Percentiles rank a stretch among this genome's conserved stretches.
phyloP scores from a whole-genome alignment of 2,888 invertebrate genomes.

The Slavum lentiscoides region DNA sequence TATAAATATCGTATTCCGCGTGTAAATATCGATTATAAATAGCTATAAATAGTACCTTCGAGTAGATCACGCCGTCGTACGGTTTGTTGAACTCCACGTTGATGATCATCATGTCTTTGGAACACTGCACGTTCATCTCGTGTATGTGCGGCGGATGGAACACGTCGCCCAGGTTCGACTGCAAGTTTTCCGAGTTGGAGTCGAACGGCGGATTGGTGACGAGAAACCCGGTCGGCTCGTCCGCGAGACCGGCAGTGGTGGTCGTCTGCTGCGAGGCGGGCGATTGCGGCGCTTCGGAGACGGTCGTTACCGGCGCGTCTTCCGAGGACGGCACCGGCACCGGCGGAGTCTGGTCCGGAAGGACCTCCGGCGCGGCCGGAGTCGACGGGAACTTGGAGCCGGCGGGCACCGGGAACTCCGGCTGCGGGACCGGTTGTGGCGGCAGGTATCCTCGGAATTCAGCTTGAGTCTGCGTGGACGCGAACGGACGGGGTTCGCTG shows the following conservation, averaged over 20 bases:
- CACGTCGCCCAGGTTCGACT: not conserved
- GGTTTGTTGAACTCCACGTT: constrained; percentile 76
- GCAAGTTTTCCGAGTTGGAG: constrained; percentile 2
- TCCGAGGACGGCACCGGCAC: not conserved
- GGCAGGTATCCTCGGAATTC: constrained; percentile 36
- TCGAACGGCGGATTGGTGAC: constrained; percentile 10
- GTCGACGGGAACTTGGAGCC: not conserved
- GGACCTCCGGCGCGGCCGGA: too few relatives aligned
- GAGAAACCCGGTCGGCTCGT: constrained; percentile 13
- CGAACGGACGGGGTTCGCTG: constrained; percentile 55
- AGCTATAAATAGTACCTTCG: constrained; percentile 64
- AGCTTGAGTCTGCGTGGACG: not conserved
- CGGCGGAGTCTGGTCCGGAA: not conserved
- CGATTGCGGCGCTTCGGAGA: not conserved
- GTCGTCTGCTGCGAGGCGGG: not conserved
- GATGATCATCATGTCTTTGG: constrained; percentile 82
- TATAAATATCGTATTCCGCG: too few relatives aligned
- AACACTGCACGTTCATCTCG: constrained; percentile 74
- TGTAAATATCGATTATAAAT: too few relatives aligned
- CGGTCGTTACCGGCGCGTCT: not conserved
- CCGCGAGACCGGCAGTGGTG: not conserved
- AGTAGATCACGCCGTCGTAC: constrained; percentile 79
- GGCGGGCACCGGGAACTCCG: constrained; percentile 5
- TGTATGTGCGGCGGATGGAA: constrained; percentile 76
- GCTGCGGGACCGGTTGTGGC: not conserved